Conservation (phyloP, 2,113 vertebrate species). For the Triplophysa dalaica region DNA sequence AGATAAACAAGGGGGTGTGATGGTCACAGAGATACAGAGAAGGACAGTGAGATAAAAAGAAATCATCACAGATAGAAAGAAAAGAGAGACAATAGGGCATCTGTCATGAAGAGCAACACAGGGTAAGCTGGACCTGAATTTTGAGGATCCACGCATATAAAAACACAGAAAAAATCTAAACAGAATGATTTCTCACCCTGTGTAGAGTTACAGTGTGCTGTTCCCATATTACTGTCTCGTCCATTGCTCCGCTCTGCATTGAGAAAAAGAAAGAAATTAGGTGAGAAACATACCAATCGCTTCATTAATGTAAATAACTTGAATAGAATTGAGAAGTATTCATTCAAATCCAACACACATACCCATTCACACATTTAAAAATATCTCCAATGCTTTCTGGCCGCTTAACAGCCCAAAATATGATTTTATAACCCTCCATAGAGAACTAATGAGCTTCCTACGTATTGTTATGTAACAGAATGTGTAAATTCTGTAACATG, state of each 20-base stretch:
- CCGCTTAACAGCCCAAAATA: background rate
- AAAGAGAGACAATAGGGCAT: background rate
- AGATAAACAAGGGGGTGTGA: constrained; percentile 35
- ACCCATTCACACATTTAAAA: background rate
- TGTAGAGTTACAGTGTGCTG: constrained; percentile 99
- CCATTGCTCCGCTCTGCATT: constrained; percentile 92
- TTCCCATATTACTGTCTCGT: constrained; percentile 99
- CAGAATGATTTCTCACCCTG: constrained; percentile 82
- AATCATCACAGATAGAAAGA: constrained; percentile 1
- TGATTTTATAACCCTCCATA: constrained; percentile 6
- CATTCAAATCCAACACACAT: constrained; percentile 18
- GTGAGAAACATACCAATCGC: constrained; percentile 41
- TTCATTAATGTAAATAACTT: constrained; percentile 37
- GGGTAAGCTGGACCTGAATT: background rate
- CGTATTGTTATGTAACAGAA: background rate
- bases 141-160: background rate
- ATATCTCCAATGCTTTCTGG: constrained; percentile 20
- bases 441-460: constrained; percentile 36
- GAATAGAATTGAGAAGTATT: constrained; percentile 20
- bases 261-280: constrained; percentile 45
- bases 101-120: background rate
- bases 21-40: constrained; percentile 55
- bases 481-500: background rate
- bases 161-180: constrained; percentile 1
- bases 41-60: constrained; percentile 54